Conservation (phyloP, 2,113 vertebrate species). For the Cyanocitta stelleri region DNA sequence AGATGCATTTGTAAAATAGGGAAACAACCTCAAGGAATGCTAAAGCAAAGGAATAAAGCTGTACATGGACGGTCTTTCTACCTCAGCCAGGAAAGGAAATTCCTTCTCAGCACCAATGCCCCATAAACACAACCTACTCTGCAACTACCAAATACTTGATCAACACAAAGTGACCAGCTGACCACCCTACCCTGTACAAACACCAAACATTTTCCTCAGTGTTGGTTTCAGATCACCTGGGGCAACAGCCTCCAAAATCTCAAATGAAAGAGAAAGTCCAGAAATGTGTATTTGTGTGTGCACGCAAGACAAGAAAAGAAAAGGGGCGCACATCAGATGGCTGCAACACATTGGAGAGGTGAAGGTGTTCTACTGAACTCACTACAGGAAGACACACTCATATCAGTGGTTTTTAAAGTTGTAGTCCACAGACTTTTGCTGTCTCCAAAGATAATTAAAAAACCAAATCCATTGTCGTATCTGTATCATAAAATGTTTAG, state of each 20-base stretch:
- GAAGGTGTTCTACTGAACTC: not conserved
- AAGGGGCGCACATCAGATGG: not conserved
- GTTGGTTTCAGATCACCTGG: not conserved
- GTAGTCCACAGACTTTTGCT: not conserved
- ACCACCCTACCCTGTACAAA: not conserved
- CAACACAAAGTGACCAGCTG: not conserved
- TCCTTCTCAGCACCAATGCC: conserved; percentile 22
- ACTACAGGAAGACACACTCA: not conserved
- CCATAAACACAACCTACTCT: not conserved
- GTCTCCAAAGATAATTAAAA: not conserved
- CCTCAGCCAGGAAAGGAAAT: conserved; percentile 54
- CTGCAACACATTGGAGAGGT: not conserved
- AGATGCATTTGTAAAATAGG: conserved; percentile 54
- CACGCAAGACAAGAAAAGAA: not conserved
- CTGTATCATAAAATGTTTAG: not conserved
- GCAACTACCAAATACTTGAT: not conserved
- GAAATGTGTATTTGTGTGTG: not conserved
- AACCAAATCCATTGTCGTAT: not conserved
- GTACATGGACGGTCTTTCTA: conserved; percentile 25
- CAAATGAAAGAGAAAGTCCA: not conserved
- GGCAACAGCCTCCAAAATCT: not conserved
- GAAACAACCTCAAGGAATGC: conserved; percentile 57
- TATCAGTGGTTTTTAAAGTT: not conserved
- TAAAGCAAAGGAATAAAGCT: conserved; percentile 60
- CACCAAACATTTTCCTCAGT: not conserved